phyloP scores from a whole-genome alignment of 2,113 vertebrate genomes.

The Microtus oregoni region DNA sequence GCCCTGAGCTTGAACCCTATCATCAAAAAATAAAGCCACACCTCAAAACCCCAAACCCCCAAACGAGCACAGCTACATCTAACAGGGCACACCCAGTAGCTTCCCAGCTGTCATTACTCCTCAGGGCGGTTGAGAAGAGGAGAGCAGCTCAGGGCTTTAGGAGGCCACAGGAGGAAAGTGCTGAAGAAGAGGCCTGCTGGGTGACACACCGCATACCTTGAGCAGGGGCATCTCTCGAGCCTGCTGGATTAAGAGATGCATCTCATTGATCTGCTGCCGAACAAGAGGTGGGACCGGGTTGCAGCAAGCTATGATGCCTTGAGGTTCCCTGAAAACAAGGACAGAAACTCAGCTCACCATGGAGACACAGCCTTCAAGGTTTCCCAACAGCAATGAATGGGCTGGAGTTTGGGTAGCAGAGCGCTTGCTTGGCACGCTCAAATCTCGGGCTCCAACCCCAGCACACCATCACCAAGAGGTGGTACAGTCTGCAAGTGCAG shows the following conservation, averaged over 20 bases:
- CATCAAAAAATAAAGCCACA: not conserved
- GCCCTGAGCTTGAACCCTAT: not conserved
- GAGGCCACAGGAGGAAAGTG: not conserved
- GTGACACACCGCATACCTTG: constrained; percentile 89
- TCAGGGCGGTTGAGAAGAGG: not conserved
- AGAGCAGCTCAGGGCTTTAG: not conserved
- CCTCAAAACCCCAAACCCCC: not conserved
- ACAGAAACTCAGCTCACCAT: not conserved
- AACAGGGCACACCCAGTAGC: not conserved
- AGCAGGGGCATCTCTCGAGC: constrained; percentile 95
- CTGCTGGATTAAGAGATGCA: constrained; percentile 93
- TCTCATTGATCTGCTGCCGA: constrained; percentile 95
- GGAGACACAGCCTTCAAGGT: not conserved
- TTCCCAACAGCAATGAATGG: rapidly evolving
- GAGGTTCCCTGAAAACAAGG: constrained; percentile 90
- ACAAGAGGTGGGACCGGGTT: constrained; percentile 95
- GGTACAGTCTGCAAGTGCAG: not conserved
- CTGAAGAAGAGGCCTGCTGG: not conserved
- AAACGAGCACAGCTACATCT: not conserved
- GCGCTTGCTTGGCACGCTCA: too few relatives aligned
- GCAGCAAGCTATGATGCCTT: constrained; percentile 97
- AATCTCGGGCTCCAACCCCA: not conserved
- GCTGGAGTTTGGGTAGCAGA: not conserved
- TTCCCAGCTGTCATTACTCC: not conserved
- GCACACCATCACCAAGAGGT: not conserved